Conservation (phyloP, 2,113 vertebrate genomes). For the Pelmatolapia mariae region DNA sequence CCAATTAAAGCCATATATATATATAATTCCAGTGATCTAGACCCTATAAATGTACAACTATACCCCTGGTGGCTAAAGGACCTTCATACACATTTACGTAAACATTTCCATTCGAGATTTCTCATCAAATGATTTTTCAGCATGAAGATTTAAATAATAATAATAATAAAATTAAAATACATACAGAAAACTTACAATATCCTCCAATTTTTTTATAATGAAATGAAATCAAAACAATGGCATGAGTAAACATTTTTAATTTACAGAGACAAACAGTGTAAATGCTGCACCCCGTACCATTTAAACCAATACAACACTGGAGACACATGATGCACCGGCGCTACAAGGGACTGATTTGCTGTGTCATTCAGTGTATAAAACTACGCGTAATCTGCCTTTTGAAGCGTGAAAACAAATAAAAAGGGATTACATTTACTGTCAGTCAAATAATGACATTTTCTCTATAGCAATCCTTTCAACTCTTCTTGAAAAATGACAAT, state of each 20-base stretch:
- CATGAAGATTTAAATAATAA: constrained; percentile 40
- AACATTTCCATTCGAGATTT: constrained; percentile 63
- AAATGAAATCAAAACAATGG: not conserved
- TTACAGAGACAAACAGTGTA: not conserved
- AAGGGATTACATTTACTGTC: constrained; percentile 35
- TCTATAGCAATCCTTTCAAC: constrained; percentile 8
- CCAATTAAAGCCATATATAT: constrained; percentile 73
- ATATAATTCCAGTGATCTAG: constrained; percentile 73
- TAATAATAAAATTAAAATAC: not conserved
- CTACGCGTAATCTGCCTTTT: constrained; percentile 21
- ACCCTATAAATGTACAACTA: constrained; percentile 74
- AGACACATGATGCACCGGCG: not conserved
- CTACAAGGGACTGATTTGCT: not conserved
- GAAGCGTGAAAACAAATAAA: constrained; percentile 27
- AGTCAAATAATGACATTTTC: constrained; percentile 20
- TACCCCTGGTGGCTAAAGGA: constrained; percentile 66
- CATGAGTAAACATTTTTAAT: not conserved
- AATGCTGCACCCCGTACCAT: constrained; percentile 2
- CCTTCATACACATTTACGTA: constrained; percentile 66
- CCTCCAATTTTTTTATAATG: not conserved
- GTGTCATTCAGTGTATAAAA: constrained; percentile 21
- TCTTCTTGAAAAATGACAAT: constrained; percentile 31
- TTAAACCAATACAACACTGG: not conserved
- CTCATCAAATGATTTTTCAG: constrained; percentile 59
- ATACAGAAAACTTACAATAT: not conserved